A percentile compares a stretch with the other conserved stretches of the same genome.
Evolutionary conservation across 1,140 invertebrate genomes (phyloP).

Genomic region (Ceratitis capitata): DNA sequence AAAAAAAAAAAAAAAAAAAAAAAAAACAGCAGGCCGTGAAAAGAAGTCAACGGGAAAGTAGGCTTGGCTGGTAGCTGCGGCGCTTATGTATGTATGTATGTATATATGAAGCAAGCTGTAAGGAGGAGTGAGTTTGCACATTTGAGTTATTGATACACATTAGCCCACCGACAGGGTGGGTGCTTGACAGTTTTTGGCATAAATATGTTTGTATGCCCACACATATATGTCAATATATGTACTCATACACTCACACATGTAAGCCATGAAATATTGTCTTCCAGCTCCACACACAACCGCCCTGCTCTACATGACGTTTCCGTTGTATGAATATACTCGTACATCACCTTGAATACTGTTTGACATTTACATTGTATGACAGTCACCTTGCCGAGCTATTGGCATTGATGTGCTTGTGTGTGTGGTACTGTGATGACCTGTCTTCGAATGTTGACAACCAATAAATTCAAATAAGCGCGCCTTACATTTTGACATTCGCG

Average conservation of each 20-base stretch:
- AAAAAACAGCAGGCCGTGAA: background rate
- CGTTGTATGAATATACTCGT: too few relatives aligned
- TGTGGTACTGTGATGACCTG: too few relatives aligned
- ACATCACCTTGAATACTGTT: background rate
- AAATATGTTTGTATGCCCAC: background rate
- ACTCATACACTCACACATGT: background rate
- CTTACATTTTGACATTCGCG: background rate
- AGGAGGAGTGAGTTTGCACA: background rate
- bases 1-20: background rate
- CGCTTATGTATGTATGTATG: background rate
- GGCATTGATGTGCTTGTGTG: background rate
- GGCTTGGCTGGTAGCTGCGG: background rate
- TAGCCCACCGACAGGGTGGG: background rate
- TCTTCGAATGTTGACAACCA: constrained; percentile 13
- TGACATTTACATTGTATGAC: constrained; percentile 24
- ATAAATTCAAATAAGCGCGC: constrained; percentile 6
- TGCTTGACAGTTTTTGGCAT: background rate
- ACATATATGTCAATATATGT: background rate
- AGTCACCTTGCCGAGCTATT: background rate
- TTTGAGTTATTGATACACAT: constrained; percentile 30
- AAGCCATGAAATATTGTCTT: background rate
- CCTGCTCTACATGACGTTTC: background rate
- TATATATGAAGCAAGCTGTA: background rate
- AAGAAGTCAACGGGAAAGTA: too few relatives aligned
- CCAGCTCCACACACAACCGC: background rate